A percentile compares a stretch with the other conserved stretches of the same genome.
These are phyloP conservation scores for Lanius ludovicianus DNA, from an alignment of 2,113 vertebrate genomes.

Conservation along the genomic window DNA sequence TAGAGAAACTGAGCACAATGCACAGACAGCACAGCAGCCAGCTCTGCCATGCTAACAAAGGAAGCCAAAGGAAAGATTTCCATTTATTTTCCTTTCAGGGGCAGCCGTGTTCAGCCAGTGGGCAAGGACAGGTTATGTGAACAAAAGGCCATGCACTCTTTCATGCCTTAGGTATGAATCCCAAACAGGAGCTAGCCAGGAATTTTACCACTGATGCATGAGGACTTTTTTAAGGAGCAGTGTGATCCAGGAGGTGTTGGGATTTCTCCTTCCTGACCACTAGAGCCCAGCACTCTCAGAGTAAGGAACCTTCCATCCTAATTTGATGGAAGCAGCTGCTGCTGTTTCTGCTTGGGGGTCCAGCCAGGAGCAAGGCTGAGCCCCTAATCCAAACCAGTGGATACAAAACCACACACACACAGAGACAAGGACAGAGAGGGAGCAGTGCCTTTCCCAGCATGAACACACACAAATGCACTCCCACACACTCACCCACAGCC, in stretches of 20 bases:
- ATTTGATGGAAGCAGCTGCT: not conserved
- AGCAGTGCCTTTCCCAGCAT: not conserved
- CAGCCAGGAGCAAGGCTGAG: not conserved
- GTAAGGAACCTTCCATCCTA: not conserved
- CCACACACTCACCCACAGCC: not conserved
- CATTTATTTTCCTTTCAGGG: not conserved
- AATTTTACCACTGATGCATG: not conserved
- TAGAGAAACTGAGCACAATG: not conserved
- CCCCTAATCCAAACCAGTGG: not conserved
- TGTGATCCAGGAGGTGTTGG: rapidly evolving
- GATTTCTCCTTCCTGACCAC: not conserved
- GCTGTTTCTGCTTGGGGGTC: rapidly evolving
- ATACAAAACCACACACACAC: not conserved
- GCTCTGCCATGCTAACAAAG: not conserved
- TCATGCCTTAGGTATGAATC: not conserved
- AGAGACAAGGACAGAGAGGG: rapidly evolving
- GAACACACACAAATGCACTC: not conserved
- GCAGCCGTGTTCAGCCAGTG: not conserved
- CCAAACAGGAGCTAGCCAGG: not conserved
- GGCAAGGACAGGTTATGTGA: not conserved
- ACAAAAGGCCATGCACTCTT: not conserved
- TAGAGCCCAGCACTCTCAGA: not conserved
- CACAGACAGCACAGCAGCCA: not conserved
- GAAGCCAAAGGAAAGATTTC: not conserved
- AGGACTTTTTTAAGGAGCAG: not conserved